phyloP scores from a whole-genome alignment of 2,888 invertebrate genomes.

The Neocrepidodera transversa region DNA sequence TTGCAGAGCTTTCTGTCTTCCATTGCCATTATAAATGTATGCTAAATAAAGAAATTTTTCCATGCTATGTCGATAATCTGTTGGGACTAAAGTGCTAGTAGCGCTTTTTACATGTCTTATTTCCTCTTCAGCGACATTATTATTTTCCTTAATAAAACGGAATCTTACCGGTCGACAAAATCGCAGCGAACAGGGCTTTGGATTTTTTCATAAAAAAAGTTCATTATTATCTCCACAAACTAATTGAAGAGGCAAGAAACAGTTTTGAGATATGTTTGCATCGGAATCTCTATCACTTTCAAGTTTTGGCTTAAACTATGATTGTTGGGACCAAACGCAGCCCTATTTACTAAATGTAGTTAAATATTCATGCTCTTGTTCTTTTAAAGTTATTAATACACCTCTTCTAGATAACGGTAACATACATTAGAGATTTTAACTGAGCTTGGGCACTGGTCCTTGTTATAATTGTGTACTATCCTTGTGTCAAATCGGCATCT shows the following conservation, averaged over 20 bases:
- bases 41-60: conserved; percentile 13
- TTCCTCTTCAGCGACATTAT: conserved; percentile 45
- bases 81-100: conserved; percentile 4
- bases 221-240: conserved; percentile 27
- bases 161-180: conserved; percentile 49
- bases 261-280: conserved; percentile 49
- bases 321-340: conserved; percentile 43
- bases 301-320: conserved; percentile 47
- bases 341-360: conserved; percentile 45
- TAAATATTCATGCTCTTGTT: conserved; percentile 14
- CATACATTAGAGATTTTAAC: no score
- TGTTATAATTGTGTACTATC: no score
- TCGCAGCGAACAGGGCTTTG: conserved; percentile 45
- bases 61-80: neutral
- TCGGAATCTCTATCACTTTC: conserved; percentile 38
- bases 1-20: conserved; percentile 48
- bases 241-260: conserved; percentile 40
- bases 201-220: conserved; percentile 47
- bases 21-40: conserved; percentile 39
- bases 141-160: conserved; percentile 43
- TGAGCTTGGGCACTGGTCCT: no score
- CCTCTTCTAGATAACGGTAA: conserved; percentile 2
- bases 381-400: conserved; percentile 9
- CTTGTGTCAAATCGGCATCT: no score
- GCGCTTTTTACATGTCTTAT: conserved; percentile 37